phyloP scores from a whole-genome alignment of 2,888 invertebrate genomes.

The Callinectes sapidus region DNA sequence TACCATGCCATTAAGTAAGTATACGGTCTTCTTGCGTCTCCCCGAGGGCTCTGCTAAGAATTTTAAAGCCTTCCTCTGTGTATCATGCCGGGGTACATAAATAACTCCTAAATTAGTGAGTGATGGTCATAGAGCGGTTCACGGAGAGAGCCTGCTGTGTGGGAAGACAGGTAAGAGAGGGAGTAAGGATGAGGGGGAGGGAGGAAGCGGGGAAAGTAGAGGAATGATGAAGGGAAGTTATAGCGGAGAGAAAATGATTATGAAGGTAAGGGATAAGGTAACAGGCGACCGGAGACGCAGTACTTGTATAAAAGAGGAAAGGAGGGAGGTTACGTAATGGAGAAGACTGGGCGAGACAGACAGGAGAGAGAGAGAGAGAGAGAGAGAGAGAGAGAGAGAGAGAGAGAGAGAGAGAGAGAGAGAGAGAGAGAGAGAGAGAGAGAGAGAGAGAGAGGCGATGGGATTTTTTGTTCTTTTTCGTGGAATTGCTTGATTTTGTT shows the following conservation, averaged over 20 bases:
- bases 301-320: neutral
- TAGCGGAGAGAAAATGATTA: neutral
- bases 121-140: too few species aligned
- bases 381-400: constrained; percentile 55
- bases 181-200: constrained; percentile 35
- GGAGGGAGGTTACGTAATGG: neutral
- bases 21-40: too few species aligned
- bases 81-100: too few species aligned
- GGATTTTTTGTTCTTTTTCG: neutral
- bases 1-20: too few species aligned
- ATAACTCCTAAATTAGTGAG: too few species aligned
- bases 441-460: neutral
- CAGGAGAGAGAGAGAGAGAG: constrained; percentile 39
- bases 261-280: neutral
- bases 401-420: constrained; percentile 58
- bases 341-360: constrained; percentile 3
- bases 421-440: neutral
- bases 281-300: neutral
- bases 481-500: neutral
- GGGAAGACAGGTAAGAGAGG: neutral
- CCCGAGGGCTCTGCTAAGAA: too few species aligned
- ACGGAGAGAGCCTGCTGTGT: too few species aligned
- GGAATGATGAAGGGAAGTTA: neutral
- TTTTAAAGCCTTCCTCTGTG: too few species aligned
- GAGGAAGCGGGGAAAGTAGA: constrained; percentile 10